Percentiles rank a stretch among this genome's conserved stretches.
phyloP scores from a whole-genome alignment of 2,797 vertebrate genomes.

The Balearica regulorum region DNA sequence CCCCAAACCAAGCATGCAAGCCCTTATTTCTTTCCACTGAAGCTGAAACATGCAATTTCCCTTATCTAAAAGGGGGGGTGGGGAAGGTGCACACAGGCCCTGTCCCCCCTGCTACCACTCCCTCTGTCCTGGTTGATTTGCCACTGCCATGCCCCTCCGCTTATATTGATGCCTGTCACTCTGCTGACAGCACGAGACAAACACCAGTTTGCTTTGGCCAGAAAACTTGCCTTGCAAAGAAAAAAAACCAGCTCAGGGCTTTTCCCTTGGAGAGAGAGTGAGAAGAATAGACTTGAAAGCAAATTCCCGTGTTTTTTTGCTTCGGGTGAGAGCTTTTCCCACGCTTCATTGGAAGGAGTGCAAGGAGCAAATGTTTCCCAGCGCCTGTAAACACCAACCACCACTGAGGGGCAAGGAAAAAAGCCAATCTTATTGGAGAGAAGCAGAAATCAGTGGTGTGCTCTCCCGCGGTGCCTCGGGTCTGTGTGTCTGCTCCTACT shows the following conservation, averaged over 20 bases:
- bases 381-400: background rate
- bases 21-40: background rate
- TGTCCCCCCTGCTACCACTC: background rate
- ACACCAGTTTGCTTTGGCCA: constrained; percentile 14
- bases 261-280: constrained; percentile 38
- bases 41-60: background rate
- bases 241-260: constrained; percentile 51
- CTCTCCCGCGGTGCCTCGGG: rapidly evolving
- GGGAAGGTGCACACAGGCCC: background rate
- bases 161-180: background rate
- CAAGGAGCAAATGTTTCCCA: constrained; percentile 40
- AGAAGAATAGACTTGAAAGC: constrained; percentile 66
- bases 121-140: background rate
- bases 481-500: background rate
- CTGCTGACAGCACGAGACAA: constrained; percentile 26
- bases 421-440: background rate
- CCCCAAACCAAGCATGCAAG: background rate
- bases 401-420: background rate
- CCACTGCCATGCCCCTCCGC: background rate
- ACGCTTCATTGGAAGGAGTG: constrained; percentile 41
- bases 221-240: constrained; percentile 34
- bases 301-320: constrained; percentile 47
- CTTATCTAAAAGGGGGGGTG: background rate
- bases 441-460: background rate
- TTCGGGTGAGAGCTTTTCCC: constrained; percentile 51